A percentile compares a stretch with the other conserved stretches of the same genome.
phyloP scores from a whole-genome alignment of 2,113 vertebrate species.

The Indicator maculatus region DNA sequence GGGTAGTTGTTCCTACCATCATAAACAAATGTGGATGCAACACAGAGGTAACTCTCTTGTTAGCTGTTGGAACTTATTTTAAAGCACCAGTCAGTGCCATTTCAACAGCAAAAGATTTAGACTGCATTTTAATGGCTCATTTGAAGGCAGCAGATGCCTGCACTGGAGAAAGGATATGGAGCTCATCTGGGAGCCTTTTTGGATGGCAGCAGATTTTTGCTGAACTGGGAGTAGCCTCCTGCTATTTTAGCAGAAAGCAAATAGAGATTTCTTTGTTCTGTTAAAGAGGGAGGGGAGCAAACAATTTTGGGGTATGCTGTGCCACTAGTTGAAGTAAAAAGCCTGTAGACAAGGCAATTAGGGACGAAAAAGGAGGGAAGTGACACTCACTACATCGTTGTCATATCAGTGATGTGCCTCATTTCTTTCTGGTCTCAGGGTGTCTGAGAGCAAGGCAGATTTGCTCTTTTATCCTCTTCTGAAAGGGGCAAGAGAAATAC shows the following conservation, averaged over 20 bases:
- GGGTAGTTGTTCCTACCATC: background rate
- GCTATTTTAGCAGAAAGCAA: constrained; percentile 1
- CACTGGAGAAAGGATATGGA: background rate
- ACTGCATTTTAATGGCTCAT: background rate
- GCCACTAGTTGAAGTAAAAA: background rate
- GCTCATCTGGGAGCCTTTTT: background rate
- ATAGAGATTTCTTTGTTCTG: background rate
- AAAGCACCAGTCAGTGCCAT: background rate
- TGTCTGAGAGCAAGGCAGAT: too few species aligned
- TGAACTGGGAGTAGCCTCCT: background rate
- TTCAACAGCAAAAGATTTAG: background rate
- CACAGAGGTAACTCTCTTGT: background rate
- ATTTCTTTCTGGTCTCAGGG: background rate
- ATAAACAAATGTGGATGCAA: background rate
- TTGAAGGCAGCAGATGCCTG: background rate
- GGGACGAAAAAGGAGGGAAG: background rate
- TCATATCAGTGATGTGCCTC: background rate
- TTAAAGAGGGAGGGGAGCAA: background rate
- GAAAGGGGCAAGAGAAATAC: too few species aligned
- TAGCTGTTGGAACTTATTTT: background rate
- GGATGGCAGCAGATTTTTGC: background rate
- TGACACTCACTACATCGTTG: background rate
- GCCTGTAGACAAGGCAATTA: background rate
- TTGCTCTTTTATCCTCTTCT: too few species aligned
- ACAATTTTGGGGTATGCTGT: background rate